phyloP scores from a whole-genome alignment of 1,140 invertebrate genomes.

The Drosophila jambulina region DNA sequence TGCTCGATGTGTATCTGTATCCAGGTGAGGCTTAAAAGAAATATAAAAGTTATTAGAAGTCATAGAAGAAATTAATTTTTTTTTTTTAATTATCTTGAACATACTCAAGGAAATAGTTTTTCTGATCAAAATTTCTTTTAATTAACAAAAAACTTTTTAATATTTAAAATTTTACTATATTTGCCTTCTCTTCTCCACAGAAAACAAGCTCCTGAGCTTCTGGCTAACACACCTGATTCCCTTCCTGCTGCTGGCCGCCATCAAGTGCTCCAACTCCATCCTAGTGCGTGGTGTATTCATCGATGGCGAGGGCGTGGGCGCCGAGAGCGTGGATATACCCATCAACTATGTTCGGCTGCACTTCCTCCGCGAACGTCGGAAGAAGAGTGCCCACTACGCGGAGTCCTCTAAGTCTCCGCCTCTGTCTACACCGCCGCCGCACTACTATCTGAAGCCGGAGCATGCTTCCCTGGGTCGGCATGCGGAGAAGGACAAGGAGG shows the following conservation, averaged over 20 bases:
- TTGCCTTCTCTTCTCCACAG: constrained; percentile 81
- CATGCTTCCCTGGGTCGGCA: constrained; percentile 45
- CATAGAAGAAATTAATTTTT: no score
- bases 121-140: no score
- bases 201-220: constrained; percentile 90
- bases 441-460: constrained; percentile 66
- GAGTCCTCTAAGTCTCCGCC: constrained; percentile 21
- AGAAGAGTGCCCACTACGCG: constrained; percentile 81
- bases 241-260: constrained; percentile 90
- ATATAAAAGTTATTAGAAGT: background rate
- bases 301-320: constrained; percentile 92
- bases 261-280: constrained; percentile 94
- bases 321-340: constrained; percentile 92
- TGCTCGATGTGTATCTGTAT: constrained; percentile 92
- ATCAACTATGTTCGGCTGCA: constrained; percentile 92
- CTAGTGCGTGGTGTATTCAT: constrained; percentile 94
- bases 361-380: constrained; percentile 88
- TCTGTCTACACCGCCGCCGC: constrained; percentile 18
- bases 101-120: background rate
- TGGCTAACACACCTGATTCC: constrained; percentile 91
- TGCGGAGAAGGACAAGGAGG: constrained; percentile 73
- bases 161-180: background rate
- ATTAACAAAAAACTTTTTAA: no score
- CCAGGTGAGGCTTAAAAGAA: constrained; percentile 86
- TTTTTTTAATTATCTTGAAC: no score